phyloP scores from a whole-genome alignment of 2,113 vertebrate species.

The Agelaius tricolor region DNA sequence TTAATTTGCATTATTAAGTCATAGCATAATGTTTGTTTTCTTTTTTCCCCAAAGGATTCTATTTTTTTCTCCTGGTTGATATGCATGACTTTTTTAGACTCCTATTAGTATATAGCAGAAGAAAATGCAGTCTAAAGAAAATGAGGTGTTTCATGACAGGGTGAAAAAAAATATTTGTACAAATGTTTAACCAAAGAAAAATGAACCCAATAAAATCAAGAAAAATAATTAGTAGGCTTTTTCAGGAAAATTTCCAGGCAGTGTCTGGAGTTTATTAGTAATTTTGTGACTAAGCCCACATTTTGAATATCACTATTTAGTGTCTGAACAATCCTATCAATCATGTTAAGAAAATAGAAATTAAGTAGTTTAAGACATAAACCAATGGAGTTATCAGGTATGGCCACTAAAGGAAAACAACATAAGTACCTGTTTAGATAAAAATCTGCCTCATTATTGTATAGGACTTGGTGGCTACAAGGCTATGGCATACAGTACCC shows the following conservation, averaged over 20 bases:
- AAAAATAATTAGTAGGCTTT: background rate
- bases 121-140: background rate
- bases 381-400: background rate
- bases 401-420: background rate
- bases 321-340: background rate
- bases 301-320: background rate
- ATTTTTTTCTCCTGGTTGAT: background rate
- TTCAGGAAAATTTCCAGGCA: background rate
- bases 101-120: background rate
- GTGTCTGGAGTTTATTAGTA: background rate
- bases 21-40: background rate
- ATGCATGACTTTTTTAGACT: background rate
- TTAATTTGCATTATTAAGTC: background rate
- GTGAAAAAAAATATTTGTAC: background rate
- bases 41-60: background rate
- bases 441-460: background rate
- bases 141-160: background rate
- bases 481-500: background rate
- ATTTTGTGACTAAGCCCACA: background rate
- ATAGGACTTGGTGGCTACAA: background rate
- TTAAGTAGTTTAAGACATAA: background rate
- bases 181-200: background rate
- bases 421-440: fast-evolving
- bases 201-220: background rate
- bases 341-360: background rate